Percentiles rank a stretch among this genome's conserved stretches.
These are phyloP conservation scores for Esox masquinongy DNA, from an alignment of 2,797 vertebrate genomes.

Conservation along the genomic window DNA sequence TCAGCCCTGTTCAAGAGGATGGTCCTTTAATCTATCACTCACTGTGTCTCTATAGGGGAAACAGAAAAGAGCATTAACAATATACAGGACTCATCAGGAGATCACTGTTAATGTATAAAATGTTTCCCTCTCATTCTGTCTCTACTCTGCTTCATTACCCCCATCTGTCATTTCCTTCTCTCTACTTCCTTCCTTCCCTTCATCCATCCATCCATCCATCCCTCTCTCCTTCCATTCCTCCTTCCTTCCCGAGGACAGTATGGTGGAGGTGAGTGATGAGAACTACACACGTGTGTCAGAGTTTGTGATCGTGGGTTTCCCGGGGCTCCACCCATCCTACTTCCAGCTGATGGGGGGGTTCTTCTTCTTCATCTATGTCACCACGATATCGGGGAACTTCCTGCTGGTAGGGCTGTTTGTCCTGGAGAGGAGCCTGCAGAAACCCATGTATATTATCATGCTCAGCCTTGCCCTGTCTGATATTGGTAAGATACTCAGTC, in stretches of 20 bases:
- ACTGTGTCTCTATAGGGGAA: not conserved
- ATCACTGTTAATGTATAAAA: no score
- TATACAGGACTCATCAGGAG: no score
- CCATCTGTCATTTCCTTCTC: not conserved
- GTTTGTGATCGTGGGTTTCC: constrained; percentile 70
- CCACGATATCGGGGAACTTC: constrained; percentile 56
- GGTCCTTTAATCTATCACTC: not conserved
- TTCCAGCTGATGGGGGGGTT: constrained; percentile 42
- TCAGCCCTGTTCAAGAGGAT: no score
- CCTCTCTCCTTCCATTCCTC: not conserved
- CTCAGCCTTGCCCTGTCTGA: constrained; percentile 66
- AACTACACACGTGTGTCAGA: constrained; percentile 48
- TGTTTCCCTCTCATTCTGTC: not conserved
- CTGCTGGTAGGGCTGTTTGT: constrained; percentile 59
- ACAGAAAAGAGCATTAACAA: no score
- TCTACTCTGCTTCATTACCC: not conserved
- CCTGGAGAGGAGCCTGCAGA: constrained; percentile 62
- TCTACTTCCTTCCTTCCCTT: not conserved
- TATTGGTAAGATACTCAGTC: no score
- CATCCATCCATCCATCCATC: not conserved
- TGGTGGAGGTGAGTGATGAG: constrained; percentile 23
- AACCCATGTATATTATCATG: constrained; percentile 74
- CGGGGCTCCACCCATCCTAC: constrained; percentile 46
- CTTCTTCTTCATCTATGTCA: constrained; percentile 56
- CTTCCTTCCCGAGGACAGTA: not conserved